Evolutionary conservation across 2,113 vertebrate species (phyloP), one percentile per base, ranked within the genome.

Genomic region (Gopherus evgoodei): DNA sequence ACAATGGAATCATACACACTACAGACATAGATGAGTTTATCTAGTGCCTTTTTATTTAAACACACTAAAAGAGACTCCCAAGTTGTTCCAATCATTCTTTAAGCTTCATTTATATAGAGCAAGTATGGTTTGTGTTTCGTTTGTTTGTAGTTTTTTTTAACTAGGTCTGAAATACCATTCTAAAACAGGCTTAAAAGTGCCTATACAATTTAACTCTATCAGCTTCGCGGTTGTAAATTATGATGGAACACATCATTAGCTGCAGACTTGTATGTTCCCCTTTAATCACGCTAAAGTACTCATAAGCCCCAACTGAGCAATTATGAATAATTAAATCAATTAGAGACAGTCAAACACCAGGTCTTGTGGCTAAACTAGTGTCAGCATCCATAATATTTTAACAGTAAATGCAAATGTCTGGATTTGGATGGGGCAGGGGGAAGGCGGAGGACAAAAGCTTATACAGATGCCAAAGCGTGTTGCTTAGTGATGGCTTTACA

Each of bases 261-360:
- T 98, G 87, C 97, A 92, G 97, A 96, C 98, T 98, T 82, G 87
- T 97, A 94, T 89, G 95, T 90, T 95, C 93, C 88, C 94, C 97
- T 97, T 96, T 97, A 98, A 98, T 98, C 97, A 98, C 83, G 94
- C 97, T 94, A 98, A 98, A 98, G 98, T 98, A 98, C 98, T 98
- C 97, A 96, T 96, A 98, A 97, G 98, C 98, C 98, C 98, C 99
- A 98, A 97, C 98, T 98, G 98, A 98, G 98, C 99, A 99, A 99
- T 99, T 99, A 99, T 99, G 98, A 99, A 98, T 99, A 99, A 99
- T 99, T 99, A 99, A 99, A 99, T 98, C 98, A 99, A 99, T 99
- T 99, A 99, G 98, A 99, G 98, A 97, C 98, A 98, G 98, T 97
- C 98, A 98, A 98, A 98, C 98, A 97, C 97, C 96, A 91, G 96